Evolutionary conservation across 2,797 vertebrate genomes (phyloP).

Genomic region (Euphonia xanthogaster): DNA sequence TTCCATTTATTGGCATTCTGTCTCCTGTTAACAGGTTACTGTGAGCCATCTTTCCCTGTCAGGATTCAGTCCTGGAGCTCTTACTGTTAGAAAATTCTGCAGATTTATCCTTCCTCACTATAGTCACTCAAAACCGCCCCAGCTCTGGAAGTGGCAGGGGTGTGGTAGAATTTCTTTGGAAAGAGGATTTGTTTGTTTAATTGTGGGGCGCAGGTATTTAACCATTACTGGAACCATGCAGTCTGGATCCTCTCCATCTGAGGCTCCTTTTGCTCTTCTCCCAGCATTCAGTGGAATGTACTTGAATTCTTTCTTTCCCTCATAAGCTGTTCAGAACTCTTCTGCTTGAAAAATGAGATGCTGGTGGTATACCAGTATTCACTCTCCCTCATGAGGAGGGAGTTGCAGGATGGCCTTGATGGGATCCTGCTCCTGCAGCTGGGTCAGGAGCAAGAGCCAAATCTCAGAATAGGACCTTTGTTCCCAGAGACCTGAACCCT

Average conservation of each 20-base stretch:
- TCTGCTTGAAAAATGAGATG: neutral
- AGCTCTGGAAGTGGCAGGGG: neutral
- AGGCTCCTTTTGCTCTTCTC: neutral
- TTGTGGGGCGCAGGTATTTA: neutral
- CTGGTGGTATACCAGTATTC: neutral
- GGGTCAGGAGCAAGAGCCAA: neutral
- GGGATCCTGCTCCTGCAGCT: neutral
- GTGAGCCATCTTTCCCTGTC: constrained; percentile 5
- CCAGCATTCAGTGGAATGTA: neutral
- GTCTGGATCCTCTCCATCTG: neutral
- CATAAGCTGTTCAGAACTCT: neutral
- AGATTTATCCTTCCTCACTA: neutral
- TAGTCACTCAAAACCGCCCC: neutral
- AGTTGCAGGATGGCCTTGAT: neutral
- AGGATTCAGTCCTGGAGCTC: neutral
- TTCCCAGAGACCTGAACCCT: neutral
- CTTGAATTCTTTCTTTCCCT: neutral
- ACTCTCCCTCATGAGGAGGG: neutral
- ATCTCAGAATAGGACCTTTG: neutral
- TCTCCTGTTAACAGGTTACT: constrained; percentile 3
- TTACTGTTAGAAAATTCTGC: neutral
- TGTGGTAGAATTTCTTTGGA: neutral
- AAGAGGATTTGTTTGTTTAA: neutral
- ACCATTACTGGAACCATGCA: neutral
- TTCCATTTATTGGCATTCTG: constrained; percentile 15